Conservation (phyloP, 2,888 invertebrate species). For the Eupsilia transversa region DNA sequence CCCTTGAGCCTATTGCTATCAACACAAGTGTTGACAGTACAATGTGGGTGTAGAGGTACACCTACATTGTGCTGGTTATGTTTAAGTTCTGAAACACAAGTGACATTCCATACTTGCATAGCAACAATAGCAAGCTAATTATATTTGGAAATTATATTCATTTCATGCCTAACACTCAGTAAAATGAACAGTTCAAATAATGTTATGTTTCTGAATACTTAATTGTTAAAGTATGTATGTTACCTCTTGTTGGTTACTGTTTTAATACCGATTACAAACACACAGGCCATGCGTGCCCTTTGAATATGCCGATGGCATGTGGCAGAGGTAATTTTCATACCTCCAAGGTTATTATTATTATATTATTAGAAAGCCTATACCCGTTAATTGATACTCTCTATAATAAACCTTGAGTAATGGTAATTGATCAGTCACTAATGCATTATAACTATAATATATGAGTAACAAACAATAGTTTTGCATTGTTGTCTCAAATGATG, state of each 20-base stretch:
- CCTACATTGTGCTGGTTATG: no score
- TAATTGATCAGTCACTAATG: not conserved
- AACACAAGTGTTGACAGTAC: no score
- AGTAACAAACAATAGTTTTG: not conserved
- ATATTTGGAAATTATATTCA: conserved; percentile 12
- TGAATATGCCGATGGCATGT: no score
- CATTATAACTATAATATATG: not conserved
- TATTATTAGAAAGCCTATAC: not conserved
- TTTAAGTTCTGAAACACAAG: not conserved
- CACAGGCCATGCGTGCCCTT: no score
- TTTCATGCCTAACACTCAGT: not conserved
- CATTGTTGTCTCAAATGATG: conserved; percentile 34
- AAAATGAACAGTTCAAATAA: not conserved
- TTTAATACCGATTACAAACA: no score
- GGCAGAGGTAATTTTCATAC: no score
- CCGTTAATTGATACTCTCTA: not conserved
- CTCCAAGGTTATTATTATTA: not conserved
- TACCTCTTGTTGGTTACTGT: no score
- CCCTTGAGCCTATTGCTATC: no score
- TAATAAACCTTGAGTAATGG: not conserved
- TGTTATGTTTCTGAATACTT: not conserved
- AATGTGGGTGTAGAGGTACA: no score
- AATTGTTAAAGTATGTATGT: no score
- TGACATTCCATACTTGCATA: not conserved
- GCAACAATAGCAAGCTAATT: conserved; percentile 6